Conservation (phyloP, 2,797 vertebrate species). For the Uromys caudimaculatus region DNA sequence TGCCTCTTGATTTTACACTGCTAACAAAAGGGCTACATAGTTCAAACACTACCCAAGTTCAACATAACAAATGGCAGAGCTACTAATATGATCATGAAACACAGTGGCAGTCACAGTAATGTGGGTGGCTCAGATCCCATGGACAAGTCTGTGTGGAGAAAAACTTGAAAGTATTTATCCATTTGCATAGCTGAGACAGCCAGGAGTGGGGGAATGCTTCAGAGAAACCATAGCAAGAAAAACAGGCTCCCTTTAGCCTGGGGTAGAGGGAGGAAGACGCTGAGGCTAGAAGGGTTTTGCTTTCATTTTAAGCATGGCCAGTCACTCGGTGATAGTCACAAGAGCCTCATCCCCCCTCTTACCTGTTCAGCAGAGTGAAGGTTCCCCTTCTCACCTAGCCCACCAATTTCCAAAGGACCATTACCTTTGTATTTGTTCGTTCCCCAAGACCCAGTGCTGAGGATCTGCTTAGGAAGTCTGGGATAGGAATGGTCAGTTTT, state of each 20-base stretch:
- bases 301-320: constrained; percentile 58
- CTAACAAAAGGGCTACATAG: constrained; percentile 31
- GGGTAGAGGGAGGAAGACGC: background rate
- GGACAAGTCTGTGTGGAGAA: constrained; percentile 37
- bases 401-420: constrained; percentile 31
- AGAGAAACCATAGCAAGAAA: constrained; percentile 30
- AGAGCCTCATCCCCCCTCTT: background rate
- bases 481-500: background rate
- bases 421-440: constrained; percentile 51
- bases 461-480: background rate
- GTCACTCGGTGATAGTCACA: constrained; percentile 13
- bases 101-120: background rate
- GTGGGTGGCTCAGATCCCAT: background rate
- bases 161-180: constrained; percentile 29
- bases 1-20: constrained; percentile 34
- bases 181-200: background rate
- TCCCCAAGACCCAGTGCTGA: constrained; percentile 45
- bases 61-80: background rate
- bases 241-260: constrained; percentile 1
- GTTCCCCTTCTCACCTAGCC: constrained; percentile 14
- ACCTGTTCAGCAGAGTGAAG: constrained; percentile 50
- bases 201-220: background rate
- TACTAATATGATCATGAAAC: background rate
- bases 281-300: constrained; percentile 8
- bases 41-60: constrained; percentile 38